These are phyloP conservation scores for Crocidura indochinensis DNA, from an alignment of 2,797 vertebrate species.

Conservation along the genomic window DNA sequence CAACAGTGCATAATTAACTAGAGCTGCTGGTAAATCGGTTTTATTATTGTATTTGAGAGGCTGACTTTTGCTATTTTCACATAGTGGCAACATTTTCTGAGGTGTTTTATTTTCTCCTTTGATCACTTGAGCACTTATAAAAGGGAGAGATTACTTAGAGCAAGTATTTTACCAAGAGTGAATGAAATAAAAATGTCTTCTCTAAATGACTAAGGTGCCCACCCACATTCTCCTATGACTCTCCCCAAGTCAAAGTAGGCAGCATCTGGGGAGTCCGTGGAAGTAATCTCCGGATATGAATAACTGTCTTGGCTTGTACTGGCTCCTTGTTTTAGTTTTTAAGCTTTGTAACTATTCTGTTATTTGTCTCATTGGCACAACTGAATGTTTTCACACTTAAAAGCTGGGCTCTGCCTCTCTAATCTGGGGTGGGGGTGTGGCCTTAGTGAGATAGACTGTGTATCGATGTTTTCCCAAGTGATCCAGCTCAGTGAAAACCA, in stretches of 20 bases:
- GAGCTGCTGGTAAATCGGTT: slow-evolving; percentile 75
- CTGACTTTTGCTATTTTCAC: slow-evolving; percentile 67
- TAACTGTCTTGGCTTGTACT: background rate
- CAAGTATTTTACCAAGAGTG: slow-evolving; percentile 63
- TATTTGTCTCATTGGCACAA: background rate
- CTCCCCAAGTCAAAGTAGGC: background rate
- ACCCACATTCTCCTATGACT: background rate
- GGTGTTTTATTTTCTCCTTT: slow-evolving; percentile 78
- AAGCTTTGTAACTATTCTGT: background rate
- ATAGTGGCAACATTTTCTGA: slow-evolving; percentile 65
- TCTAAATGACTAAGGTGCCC: background rate
- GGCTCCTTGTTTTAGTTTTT: background rate
- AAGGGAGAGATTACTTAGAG: slow-evolving; percentile 65
- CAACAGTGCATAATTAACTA: slow-evolving; percentile 83
- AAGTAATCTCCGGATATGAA: background rate
- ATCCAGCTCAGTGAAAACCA: slow-evolving; percentile 20
- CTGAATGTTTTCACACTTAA: slow-evolving; percentile 30
- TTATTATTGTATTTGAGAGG: slow-evolving; percentile 76
- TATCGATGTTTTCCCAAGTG: background rate
- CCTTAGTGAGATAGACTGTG: background rate
- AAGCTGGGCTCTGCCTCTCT: slow-evolving; percentile 11
- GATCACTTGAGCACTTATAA: slow-evolving; percentile 65
- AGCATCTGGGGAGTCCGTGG: background rate
- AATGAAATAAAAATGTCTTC: slow-evolving; percentile 63
- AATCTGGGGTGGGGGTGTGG: background rate